A percentile compares a stretch with the other conserved stretches of the same genome.
Evolutionary conservation across 2,888 invertebrate genomes (phyloP).

Genomic region (Temnothorax ravouxi): DNA sequence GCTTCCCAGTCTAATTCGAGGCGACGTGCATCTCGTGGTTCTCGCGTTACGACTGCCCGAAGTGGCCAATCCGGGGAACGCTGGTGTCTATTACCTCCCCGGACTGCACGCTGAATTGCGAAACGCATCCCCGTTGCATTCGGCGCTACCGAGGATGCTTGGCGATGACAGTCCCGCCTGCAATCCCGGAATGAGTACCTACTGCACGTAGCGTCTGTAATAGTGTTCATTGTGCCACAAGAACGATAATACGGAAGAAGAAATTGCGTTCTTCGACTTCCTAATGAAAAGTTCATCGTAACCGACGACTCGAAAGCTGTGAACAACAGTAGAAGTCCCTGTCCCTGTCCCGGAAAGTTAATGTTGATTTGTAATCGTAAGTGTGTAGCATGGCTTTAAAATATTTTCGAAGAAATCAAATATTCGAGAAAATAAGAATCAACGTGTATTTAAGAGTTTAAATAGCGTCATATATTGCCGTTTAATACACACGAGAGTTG

Average conservation of each 20-base stretch:
- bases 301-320: slow-evolving; percentile 39
- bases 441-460: slow-evolving; percentile 69
- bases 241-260: not conserved
- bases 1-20: slow-evolving; percentile 44
- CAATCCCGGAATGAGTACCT: slow-evolving; percentile 22
- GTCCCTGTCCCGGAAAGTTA: not conserved
- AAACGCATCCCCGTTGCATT: slow-evolving; percentile 32
- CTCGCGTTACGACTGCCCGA: slow-evolving; percentile 38
- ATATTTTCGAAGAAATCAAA: not conserved
- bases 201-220: slow-evolving; percentile 14
- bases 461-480: slow-evolving; percentile 66
- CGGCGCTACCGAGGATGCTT: slow-evolving; percentile 28
- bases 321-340: slow-evolving; percentile 15
- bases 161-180: slow-evolving; percentile 26
- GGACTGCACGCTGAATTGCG: slow-evolving; percentile 47
- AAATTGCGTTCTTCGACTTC: not conserved
- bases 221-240: not conserved
- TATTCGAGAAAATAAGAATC: slow-evolving; percentile 62
- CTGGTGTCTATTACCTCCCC: slow-evolving; percentile 30
- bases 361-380: not conserved
- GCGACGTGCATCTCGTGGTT: slow-evolving; percentile 55
- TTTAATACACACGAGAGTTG: slow-evolving; percentile 59
- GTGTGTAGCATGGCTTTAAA: not conserved
- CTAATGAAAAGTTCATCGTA: not conserved
- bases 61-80: slow-evolving; percentile 54